Evolutionary conservation across 2,113 vertebrate genomes (phyloP), one percentile per base, ranked within the genome.

Genomic region (Centropristis striata): DNA sequence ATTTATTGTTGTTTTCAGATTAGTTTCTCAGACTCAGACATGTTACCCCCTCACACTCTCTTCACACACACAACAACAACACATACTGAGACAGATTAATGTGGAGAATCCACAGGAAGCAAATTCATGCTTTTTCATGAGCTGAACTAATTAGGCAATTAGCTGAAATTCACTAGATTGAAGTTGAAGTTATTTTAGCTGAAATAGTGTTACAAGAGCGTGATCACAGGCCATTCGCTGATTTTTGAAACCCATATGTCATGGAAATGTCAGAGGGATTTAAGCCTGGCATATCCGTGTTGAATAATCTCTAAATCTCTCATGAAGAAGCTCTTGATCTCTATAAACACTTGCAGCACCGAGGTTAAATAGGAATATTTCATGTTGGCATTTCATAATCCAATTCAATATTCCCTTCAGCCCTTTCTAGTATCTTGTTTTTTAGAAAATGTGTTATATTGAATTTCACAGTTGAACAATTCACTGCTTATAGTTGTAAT

Each of bases 101-200:
- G 47, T 7, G 47, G 8, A 60, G 50, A 72, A 39, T 37, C 53
- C 53, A 63, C 57, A 65, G 69, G 69, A 80, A 67, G 55, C 57
- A 21, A 27, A 4, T 21, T 5, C 4, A 2, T 58, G 32, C 54
- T 63, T 49, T 75, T 76, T 73, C 47, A 51, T 54, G 13, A 13
- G 44, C 13, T 63, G 5, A 58, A 76, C 67, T 79, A 81, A 84
- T 87, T 76, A 50, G 46, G 16, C 73, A 88, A 73, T 82, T 80
- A 71, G 58, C 39, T 50, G 42, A 80, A 53, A 60, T n/a, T 74
- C 72, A 70, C 67, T 65, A 46, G 25, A 68, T 5, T 65, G 11
- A 4, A 63, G 47, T 27, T 28, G 37, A 70, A 57, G 65, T 75
- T 67, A 70, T 67, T 60, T 53, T 50, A 21, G 14, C 25, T 68